Conservation (phyloP, 2,113 vertebrate genomes). For the Okapia johnstoni region DNA sequence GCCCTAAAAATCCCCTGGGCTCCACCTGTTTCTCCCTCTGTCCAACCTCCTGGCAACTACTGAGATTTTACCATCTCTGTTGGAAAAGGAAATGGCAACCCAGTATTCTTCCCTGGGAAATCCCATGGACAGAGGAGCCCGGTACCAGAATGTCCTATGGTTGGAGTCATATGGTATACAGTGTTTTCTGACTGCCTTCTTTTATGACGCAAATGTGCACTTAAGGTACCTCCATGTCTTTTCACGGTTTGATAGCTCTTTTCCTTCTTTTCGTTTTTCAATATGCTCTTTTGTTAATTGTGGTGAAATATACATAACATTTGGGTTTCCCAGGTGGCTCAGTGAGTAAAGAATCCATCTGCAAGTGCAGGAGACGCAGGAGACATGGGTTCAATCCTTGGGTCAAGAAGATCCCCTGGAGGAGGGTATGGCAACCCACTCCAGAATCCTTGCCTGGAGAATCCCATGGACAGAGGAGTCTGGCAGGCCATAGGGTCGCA, state of each 20-base stretch:
- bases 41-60: not conserved
- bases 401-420: not conserved
- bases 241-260: not conserved
- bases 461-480: not conserved
- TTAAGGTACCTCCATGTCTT: not conserved
- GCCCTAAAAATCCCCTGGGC: not conserved
- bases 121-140: not conserved
- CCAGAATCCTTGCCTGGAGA: not conserved
- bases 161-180: not conserved
- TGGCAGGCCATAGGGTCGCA: not conserved
- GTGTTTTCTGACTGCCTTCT: not conserved
- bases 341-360: not conserved
- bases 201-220: not conserved
- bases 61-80: not conserved
- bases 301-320: not conserved
- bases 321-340: not conserved
- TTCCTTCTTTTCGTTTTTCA: not conserved
- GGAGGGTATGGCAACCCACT: not conserved
- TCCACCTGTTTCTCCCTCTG: not conserved
- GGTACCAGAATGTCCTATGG: not conserved
- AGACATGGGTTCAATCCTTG: not conserved
- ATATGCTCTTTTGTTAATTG: not conserved
- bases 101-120: not conserved
- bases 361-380: not conserved
- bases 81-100: not conserved